Base-by-base conservation (phyloP, 2,888 invertebrate genomes). In the Harpalus rufipes region DNA sequence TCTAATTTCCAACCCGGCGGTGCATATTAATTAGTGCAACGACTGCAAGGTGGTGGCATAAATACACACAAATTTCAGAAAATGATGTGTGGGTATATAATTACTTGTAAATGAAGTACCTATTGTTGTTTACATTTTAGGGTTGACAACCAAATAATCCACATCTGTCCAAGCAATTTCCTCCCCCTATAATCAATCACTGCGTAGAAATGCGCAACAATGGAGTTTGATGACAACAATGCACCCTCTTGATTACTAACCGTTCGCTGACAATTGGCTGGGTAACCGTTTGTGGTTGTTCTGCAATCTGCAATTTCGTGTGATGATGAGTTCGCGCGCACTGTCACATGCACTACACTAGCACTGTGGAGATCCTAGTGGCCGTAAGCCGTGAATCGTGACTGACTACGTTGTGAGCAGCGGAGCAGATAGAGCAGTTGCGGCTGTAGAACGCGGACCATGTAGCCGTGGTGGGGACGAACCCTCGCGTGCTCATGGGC, bases 201-300 rank as follows among this genome's bases (percentile, higher is more conserved):
- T 21, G 7, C 21, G 21, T 5, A 32, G 21, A 63, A 63, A 63
- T 63, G 63, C 63, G 63, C 63, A 63, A 63, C 63, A 63, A 63
- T 12, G 39, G 25, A 32, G 14, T 0, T 39, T 68, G 39, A 32
- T 68, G 39, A 68, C 68, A 68, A 32, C 68, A 68, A n/a, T 32
- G 32, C 68, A 39, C 63, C 63, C 63, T 63, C 63, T 68, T 68
- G 68, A 68, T 8, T 68, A 68, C 68, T 68, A 68, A 68, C 68
- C 68, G 68, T 68, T 68, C 4, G n/a, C 12, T 68, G 68, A 25
- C 8, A 39, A 39, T n/a, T 7, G 25, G 7, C 39, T 68, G 18
- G 25, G 63, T 21, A 18, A 21, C 63, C 63, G 25, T 25, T 63
- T 41, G 12, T 51, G 68, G 14, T 74, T 32, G 32, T 32, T 32